Evolutionary conservation across 1,140 invertebrate genomes (phyloP).

Genomic region (Sminthurides bifidus): DNA sequence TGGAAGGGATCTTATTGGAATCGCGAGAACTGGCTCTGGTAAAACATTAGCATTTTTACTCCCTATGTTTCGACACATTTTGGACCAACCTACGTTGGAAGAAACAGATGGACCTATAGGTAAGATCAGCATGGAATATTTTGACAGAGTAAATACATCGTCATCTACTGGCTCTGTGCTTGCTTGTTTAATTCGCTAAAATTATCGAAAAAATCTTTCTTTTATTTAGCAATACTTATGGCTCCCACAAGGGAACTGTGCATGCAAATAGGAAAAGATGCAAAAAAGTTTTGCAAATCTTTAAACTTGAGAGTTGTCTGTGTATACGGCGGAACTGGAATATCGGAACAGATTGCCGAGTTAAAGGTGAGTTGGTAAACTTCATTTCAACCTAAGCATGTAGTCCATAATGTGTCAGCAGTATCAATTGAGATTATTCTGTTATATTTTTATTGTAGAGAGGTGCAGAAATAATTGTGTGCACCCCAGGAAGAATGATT

Average conservation of each 20-base stretch:
- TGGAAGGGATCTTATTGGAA: conserved; percentile 90
- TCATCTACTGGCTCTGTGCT: neutral
- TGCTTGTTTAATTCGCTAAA: neutral
- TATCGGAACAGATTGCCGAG: conserved; percentile 94
- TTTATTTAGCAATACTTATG: conserved; percentile 69
- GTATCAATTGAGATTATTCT: neutral
- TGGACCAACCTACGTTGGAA: conserved; percentile 84
- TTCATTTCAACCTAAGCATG: neutral
- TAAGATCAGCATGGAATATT: conserved; percentile 33
- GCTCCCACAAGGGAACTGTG: conserved; percentile 95
- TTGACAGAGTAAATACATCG: neutral
- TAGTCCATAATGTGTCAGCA: neutral
- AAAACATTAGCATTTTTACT: conserved; percentile 97
- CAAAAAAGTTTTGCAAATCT: conserved; percentile 87
- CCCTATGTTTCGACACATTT: conserved; percentile 95
- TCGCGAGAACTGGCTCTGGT: conserved; percentile 97
- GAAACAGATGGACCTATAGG: conserved; percentile 93
- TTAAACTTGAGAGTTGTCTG: conserved; percentile 79
- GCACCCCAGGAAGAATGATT: conserved; percentile 98
- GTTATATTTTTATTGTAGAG: conserved; percentile 38
- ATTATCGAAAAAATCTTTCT: neutral
- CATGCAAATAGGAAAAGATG: conserved; percentile 97
- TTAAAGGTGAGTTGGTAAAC: conserved; percentile 50
- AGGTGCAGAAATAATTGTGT: conserved; percentile 96
- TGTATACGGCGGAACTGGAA: conserved; percentile 96